phyloP scores from a whole-genome alignment of 2,797 vertebrate species.

The Lagodon rhomboides region DNA sequence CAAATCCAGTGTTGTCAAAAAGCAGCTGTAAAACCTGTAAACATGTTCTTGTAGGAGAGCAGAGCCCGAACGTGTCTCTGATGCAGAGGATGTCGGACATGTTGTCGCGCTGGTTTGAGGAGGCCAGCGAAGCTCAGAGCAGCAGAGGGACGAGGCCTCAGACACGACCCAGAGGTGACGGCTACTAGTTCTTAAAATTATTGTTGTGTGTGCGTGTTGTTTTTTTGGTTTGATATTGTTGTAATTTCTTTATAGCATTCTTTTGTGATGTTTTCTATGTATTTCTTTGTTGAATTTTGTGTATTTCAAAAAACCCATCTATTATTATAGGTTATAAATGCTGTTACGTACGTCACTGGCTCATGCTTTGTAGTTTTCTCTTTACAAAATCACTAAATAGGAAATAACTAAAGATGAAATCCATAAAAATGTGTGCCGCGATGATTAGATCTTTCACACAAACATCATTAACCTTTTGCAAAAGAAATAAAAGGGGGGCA shows the following conservation, averaged over 20 bases:
- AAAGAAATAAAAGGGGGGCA: no score
- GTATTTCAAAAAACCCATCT: not conserved
- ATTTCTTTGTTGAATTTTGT: not conserved
- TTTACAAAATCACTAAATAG: not conserved
- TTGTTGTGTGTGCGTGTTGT: no score
- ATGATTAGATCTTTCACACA: no score
- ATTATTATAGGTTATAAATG: not conserved
- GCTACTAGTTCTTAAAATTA: no score
- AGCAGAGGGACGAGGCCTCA: slow-evolving; percentile 90
- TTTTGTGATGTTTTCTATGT: not conserved
- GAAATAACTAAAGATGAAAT: no score
- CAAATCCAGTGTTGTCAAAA: not conserved
- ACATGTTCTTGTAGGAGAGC: slow-evolving; percentile 87
- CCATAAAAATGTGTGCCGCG: not conserved
- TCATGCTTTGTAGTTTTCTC: not conserved
- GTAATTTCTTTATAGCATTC: no score
- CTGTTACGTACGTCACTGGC: not conserved
- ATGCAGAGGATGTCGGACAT: slow-evolving; percentile 99
- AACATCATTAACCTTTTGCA: no score
- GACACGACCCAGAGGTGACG: slow-evolving; percentile 88
- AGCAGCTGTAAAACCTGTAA: not conserved
- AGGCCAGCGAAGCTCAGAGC: slow-evolving; percentile 97
- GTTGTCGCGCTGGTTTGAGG: slow-evolving; percentile 99
- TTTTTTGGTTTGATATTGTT: not conserved
- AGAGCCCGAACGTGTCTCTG: slow-evolving; percentile 96